Evolutionary conservation across 1,140 invertebrate genomes (phyloP).

Genomic region (Anastatus disparis): DNA sequence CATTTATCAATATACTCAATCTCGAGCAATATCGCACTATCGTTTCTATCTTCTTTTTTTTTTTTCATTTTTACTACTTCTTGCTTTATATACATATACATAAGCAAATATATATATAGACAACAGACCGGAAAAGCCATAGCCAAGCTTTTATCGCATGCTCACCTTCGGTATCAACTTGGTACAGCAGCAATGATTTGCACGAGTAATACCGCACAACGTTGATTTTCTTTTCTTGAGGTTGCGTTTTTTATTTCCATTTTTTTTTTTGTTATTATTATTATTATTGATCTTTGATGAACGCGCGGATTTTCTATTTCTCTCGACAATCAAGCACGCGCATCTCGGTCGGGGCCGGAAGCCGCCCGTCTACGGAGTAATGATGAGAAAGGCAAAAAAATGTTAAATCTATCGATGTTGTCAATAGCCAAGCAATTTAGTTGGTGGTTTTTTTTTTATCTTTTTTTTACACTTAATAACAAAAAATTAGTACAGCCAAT

Average conservation of each 20-base stretch:
- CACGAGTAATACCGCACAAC: conserved; percentile 19
- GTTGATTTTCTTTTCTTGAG: conserved; percentile 20
- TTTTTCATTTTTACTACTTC: too few relatives aligned
- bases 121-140: not conserved
- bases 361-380: not conserved
- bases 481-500: not conserved
- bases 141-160: not conserved
- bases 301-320: too few relatives aligned
- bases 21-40: not conserved
- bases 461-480: not conserved
- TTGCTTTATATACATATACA: not conserved
- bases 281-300: too few relatives aligned
- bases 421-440: not conserved
- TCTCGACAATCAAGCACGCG: not conserved
- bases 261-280: too few relatives aligned
- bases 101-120: not conserved
- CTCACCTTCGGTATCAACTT: not conserved
- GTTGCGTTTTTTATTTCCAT: not conserved
- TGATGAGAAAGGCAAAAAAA: conserved; percentile 7
- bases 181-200: conserved; percentile 12
- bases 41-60: not conserved
- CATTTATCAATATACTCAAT: not conserved
- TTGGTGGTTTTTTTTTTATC: not conserved
- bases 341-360: not conserved
- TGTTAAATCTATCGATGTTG: not conserved